Percentiles rank a stretch among this genome's conserved stretches.
Evolutionary conservation across 2,113 vertebrate genomes (phyloP).

Genomic region (Capreolus pygargus): DNA sequence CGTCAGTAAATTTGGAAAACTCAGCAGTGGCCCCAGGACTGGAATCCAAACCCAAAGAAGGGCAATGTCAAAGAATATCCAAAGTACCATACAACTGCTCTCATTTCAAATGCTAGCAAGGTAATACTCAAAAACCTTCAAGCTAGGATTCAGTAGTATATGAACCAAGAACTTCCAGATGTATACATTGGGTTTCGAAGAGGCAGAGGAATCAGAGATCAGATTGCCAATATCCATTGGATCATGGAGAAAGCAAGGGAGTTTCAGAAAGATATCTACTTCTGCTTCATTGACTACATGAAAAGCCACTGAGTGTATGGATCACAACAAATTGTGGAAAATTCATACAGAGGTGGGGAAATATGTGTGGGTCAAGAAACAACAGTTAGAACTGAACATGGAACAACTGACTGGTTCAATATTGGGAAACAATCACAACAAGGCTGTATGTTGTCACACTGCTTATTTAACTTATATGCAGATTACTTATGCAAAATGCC

Average conservation of each 20-base stretch:
- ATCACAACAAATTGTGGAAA: neutral
- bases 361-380: neutral
- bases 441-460: neutral
- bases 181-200: neutral
- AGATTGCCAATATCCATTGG: neutral
- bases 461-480: neutral
- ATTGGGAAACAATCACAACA: neutral
- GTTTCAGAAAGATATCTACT: neutral
- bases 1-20: neutral
- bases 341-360: neutral
- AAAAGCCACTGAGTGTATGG: neutral
- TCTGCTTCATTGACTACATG: neutral
- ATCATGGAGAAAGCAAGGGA: neutral
- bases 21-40: neutral
- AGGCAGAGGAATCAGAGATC: neutral
- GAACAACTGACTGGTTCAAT: neutral
- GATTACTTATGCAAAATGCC: neutral
- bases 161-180: neutral
- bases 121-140: neutral
- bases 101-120: neutral
- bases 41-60: neutral
- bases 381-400: neutral
- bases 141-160: neutral
- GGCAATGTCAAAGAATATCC: neutral
- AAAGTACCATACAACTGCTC: neutral